phyloP scores from a whole-genome alignment of 2,888 invertebrate species.

The Synergus japonicus region DNA sequence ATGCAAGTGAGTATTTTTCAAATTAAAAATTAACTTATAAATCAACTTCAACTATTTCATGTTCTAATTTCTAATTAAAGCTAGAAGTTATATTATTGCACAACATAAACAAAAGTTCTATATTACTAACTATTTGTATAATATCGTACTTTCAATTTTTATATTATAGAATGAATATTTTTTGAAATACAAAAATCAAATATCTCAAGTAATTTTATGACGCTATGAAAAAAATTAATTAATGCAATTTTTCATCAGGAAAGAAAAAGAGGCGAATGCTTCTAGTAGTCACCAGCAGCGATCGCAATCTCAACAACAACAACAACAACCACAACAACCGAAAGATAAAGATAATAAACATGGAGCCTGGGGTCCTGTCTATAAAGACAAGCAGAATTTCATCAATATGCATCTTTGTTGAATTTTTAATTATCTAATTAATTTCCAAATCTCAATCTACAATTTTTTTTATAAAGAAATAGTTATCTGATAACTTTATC shows the following conservation, averaged over 20 bases:
- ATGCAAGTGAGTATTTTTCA: constrained; percentile 62
- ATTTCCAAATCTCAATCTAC: background rate
- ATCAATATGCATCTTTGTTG: constrained; percentile 85
- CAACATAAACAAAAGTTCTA: too few species aligned
- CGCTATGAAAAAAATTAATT: background rate
- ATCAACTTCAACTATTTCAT: too few species aligned
- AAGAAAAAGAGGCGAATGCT: constrained; percentile 61
- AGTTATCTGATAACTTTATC: constrained; percentile 13
- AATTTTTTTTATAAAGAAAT: too few species aligned
- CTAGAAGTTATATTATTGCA: too few species aligned
- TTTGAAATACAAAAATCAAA: background rate
- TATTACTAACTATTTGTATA: too few species aligned
- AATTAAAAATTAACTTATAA: background rate
- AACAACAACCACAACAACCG: constrained; percentile 65
- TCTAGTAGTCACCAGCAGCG: constrained; percentile 61
- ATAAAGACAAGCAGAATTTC: constrained; percentile 87
- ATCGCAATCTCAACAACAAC: constrained; percentile 58
- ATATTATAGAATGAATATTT: background rate
- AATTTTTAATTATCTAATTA: constrained; percentile 53
- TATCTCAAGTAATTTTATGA: background rate
- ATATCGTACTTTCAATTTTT: background rate
- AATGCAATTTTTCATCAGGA: constrained; percentile 61
- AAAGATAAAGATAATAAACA: constrained; percentile 74
- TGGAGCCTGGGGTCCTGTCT: constrained; percentile 86
- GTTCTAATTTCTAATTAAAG: too few species aligned